Conservation (phyloP, 30 jellyfish, hydroid and myxozoan genomes). For the Pelagia noctiluca region DNA sequence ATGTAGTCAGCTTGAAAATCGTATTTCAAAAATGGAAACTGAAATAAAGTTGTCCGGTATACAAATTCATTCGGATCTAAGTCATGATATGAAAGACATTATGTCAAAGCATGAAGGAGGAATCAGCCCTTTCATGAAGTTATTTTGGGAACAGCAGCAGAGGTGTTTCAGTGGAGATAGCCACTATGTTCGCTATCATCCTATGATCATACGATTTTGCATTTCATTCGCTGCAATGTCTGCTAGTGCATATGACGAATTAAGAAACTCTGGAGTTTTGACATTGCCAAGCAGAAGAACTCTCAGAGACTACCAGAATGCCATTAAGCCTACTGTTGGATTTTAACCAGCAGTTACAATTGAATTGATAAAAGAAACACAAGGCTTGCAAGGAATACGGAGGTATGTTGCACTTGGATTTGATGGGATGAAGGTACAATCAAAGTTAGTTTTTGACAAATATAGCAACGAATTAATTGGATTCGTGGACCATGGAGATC, state of each 20-base stretch:
- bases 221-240: slow-evolving; percentile 18
- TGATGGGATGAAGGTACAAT: slow-evolving; percentile 62
- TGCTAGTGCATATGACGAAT: slow-evolving; percentile 67
- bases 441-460: slow-evolving; percentile 56
- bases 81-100: slow-evolving; percentile 4
- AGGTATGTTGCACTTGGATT: slow-evolving; percentile 41
- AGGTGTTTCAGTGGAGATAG: neutral
- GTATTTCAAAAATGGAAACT: neutral
- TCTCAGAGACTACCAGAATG: slow-evolving; percentile 64
- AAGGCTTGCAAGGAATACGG: slow-evolving; percentile 16
- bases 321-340: slow-evolving; percentile 27
- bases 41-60: neutral
- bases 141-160: slow-evolving; percentile 39
- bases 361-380: slow-evolving; percentile 38
- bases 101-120: neutral
- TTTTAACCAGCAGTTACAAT: slow-evolving; percentile 27
- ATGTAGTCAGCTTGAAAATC: slow-evolving; percentile 31
- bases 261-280: slow-evolving; percentile 43
- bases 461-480: slow-evolving; percentile 38
- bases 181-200: neutral
- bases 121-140: slow-evolving; percentile 24
- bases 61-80: neutral
- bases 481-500: slow-evolving; percentile 57
- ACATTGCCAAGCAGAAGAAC: slow-evolving; percentile 56
- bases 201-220: slow-evolving; percentile 21